These are phyloP conservation scores for Sterrhoptilus dennistouni DNA, from an alignment of 2,113 vertebrate species.

Conservation along the genomic window DNA sequence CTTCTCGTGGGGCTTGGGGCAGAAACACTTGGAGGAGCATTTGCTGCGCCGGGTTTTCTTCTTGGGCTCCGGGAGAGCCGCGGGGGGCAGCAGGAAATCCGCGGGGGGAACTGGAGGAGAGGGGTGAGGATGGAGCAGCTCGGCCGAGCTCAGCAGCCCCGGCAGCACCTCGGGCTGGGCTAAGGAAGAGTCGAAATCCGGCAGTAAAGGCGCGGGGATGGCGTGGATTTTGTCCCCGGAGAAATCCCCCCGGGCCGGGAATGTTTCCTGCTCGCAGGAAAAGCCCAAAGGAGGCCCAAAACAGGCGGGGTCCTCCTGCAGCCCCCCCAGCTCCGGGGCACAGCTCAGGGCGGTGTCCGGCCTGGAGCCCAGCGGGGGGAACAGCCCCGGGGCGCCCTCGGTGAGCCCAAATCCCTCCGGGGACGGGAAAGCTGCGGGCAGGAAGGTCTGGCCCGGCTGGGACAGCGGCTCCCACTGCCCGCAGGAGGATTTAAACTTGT, in stretches of 20 bases:
- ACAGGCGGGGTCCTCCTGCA: slow-evolving; percentile 17
- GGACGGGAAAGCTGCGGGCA: slow-evolving; percentile 76
- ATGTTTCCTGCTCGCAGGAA: slow-evolving; percentile 34
- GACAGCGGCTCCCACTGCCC: slow-evolving; percentile 85
- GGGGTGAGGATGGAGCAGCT: slow-evolving; percentile 23
- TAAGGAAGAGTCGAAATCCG: slow-evolving; percentile 29
- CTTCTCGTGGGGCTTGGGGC: slow-evolving; percentile 90
- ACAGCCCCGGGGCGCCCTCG: slow-evolving; percentile 52
- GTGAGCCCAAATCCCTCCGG: slow-evolving; percentile 28
- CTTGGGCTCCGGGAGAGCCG: slow-evolving; percentile 75
- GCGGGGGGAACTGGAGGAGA: slow-evolving; percentile 68
- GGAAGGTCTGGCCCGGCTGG: slow-evolving; percentile 77
- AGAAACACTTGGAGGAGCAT: slow-evolving; percentile 83
- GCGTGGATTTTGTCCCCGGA: slow-evolving; percentile 28
- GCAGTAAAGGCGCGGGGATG: not conserved
- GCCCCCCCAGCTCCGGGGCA: no score
- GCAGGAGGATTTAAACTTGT: slow-evolving; percentile 84
- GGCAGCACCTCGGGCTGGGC: slow-evolving; percentile 23
- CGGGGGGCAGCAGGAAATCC: slow-evolving; percentile 78
- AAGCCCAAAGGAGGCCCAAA: slow-evolving; percentile 57
- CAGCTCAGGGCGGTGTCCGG: slow-evolving; percentile 65
- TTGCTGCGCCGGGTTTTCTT: slow-evolving; percentile 81
- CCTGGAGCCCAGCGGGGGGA: slow-evolving; percentile 68
- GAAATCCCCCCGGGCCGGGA: slow-evolving; percentile 37
- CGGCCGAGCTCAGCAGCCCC: not conserved